These are phyloP conservation scores for Opisthocomus hoazin DNA, from an alignment of 2,113 vertebrate genomes.

Conservation along the genomic window DNA sequence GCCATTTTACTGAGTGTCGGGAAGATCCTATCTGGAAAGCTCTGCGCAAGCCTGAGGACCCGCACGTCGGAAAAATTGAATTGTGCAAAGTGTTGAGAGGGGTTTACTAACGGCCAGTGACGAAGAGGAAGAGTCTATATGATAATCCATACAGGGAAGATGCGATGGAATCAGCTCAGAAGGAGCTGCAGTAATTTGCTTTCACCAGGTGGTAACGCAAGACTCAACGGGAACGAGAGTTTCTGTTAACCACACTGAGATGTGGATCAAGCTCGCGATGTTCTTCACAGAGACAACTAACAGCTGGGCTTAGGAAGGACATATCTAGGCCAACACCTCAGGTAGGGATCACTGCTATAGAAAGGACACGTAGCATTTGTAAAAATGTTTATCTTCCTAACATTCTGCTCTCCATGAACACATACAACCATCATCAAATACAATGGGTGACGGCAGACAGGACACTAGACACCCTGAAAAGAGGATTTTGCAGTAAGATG, in stretches of 20 bases:
- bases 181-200: fast-evolving
- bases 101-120: neutral
- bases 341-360: neutral
- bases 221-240: neutral
- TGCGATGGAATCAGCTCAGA: neutral
- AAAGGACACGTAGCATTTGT: neutral
- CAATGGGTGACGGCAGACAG: neutral
- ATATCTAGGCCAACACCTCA: too few relatives aligned
- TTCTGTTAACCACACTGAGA: neutral
- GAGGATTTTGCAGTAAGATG: neutral
- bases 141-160: neutral
- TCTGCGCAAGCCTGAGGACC: neutral
- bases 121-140: neutral
- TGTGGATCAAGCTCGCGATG: too few relatives aligned
- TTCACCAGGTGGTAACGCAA: neutral
- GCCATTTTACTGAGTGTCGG: neutral
- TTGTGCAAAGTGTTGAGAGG: neutral
- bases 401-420: neutral
- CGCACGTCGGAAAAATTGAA: neutral
- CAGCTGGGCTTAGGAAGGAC: neutral
- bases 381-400: neutral
- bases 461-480: neutral
- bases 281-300: neutral
- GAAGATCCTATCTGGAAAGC: neutral
- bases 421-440: neutral